Evolutionary conservation across 2,113 vertebrate genomes (phyloP).

Genomic region (Grallaria varia): DNA sequence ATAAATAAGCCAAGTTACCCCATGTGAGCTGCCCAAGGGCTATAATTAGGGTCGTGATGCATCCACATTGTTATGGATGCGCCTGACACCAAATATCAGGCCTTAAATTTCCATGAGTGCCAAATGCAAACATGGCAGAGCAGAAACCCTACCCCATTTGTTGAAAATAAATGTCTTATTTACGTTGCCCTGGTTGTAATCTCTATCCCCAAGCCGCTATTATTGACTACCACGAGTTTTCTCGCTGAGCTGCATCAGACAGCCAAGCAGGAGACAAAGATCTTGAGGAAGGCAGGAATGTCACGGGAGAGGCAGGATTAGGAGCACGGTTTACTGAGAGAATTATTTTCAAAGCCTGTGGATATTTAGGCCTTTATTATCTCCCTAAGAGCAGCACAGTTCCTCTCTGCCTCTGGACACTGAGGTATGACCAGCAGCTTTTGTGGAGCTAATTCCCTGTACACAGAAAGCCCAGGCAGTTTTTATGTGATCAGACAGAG

Average conservation of each 20-base stretch:
- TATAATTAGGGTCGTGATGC: slow-evolving; percentile 49
- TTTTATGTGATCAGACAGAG: not conserved
- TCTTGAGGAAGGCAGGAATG: not conserved
- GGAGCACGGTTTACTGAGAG: not conserved
- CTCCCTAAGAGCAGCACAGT: not conserved
- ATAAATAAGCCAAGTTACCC: slow-evolving; percentile 17
- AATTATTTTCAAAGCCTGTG: slow-evolving; percentile 43
- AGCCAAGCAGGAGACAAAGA: slow-evolving; percentile 46
- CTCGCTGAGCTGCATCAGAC: not conserved
- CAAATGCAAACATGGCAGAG: not conserved
- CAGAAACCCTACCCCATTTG: slow-evolving; percentile 19
- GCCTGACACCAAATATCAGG: slow-evolving; percentile 20
- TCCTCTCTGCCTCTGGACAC: not conserved
- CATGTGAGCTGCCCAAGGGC: not conserved
- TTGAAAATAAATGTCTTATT: slow-evolving; percentile 43
- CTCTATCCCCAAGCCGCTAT: slow-evolving; percentile 4
- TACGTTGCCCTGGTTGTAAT: not conserved
- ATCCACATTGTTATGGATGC: not conserved
- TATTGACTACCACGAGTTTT: slow-evolving; percentile 33
- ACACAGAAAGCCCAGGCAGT: not conserved
- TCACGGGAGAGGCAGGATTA: slow-evolving; percentile 14
- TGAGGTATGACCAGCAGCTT: not conserved
- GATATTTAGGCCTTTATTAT: not conserved
- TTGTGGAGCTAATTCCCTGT: fast-evolving
- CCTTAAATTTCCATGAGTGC: slow-evolving; percentile 17